phyloP scores from a whole-genome alignment of 2,113 vertebrate species.

The Psilopogon haemacephalus region DNA sequence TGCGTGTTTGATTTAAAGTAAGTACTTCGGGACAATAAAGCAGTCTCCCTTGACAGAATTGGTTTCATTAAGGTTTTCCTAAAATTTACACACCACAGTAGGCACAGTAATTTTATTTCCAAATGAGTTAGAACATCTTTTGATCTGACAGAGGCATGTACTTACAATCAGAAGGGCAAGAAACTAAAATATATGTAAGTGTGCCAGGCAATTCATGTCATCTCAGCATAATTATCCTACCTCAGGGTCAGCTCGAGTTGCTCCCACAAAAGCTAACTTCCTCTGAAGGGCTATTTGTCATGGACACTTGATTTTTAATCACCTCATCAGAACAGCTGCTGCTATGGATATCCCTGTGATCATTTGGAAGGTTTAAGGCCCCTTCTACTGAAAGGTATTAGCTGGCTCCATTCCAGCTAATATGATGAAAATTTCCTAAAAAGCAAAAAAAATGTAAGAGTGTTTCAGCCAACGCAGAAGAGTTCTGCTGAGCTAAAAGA shows the following conservation, averaged over 20 bases:
- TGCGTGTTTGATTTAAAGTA: constrained; percentile 7
- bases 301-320: constrained; percentile 53
- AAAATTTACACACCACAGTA: constrained; percentile 44
- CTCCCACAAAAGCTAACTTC: constrained; percentile 44
- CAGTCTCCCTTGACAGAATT: constrained; percentile 17
- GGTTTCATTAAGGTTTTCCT: constrained; percentile 45
- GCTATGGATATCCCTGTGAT: constrained; percentile 28
- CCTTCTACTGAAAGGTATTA: background rate
- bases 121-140: constrained; percentile 57
- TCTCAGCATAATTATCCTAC: constrained; percentile 47
- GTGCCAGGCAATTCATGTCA: constrained; percentile 1
- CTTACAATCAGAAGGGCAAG: constrained; percentile 37
- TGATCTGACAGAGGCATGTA: constrained; percentile 54
- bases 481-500: background rate
- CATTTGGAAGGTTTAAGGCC: background rate
- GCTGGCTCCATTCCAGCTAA: background rate
- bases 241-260: constrained; percentile 51
- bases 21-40: constrained; percentile 2
- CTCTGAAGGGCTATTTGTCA: constrained; percentile 63
- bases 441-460: background rate
- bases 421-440: background rate
- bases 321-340: constrained; percentile 46
- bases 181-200: constrained; percentile 44
- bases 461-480: background rate
- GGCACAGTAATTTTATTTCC: constrained; percentile 52